Percentiles rank a stretch among this genome's conserved stretches.
phyloP scores from a whole-genome alignment of 1,140 invertebrate genomes.

The Zaprionus tsacasi region DNA sequence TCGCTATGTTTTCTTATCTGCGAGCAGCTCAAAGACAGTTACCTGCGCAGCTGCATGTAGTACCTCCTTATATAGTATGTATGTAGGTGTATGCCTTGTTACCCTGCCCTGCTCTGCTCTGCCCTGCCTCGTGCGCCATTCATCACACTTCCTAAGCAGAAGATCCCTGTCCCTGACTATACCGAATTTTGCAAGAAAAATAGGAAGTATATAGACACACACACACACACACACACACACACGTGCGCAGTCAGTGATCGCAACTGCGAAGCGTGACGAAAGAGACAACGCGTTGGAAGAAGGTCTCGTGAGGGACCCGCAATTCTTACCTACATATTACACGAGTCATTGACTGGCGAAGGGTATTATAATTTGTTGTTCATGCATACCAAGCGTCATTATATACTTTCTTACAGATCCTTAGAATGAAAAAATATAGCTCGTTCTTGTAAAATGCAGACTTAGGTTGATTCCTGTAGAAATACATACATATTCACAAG shows the following conservation, averaged over 20 bases:
- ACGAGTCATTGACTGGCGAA: constrained; percentile 27
- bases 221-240: not conserved
- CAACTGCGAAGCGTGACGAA: constrained; percentile 62
- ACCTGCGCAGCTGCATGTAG: constrained; percentile 69
- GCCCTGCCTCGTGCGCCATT: constrained; percentile 50
- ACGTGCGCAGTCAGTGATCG: constrained; percentile 1
- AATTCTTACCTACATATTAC: constrained; percentile 34
- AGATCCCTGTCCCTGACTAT: constrained; percentile 26
- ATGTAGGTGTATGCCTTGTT: constrained; percentile 48
- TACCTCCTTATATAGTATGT: constrained; percentile 24
- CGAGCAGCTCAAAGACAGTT: constrained; percentile 36
- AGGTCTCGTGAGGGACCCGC: constrained; percentile 38
- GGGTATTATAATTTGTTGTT: not conserved
- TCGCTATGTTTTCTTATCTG: constrained; percentile 53
- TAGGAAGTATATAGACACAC: constrained; percentile 9
- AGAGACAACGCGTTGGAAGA: constrained; percentile 31
- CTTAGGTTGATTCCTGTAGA: too few species aligned
- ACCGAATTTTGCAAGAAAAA: constrained; percentile 56
- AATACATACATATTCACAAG: too few species aligned
- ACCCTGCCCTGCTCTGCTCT: not conserved
- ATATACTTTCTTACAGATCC: not conserved
- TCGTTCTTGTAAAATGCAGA: too few species aligned
- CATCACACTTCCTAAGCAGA: constrained; percentile 51
- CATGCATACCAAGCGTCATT: not conserved
- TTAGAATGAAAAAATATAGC: not conserved